Evolutionary conservation across 2,888 invertebrate genomes (phyloP).

Genomic region (Chymomyza fuscimana): DNA sequence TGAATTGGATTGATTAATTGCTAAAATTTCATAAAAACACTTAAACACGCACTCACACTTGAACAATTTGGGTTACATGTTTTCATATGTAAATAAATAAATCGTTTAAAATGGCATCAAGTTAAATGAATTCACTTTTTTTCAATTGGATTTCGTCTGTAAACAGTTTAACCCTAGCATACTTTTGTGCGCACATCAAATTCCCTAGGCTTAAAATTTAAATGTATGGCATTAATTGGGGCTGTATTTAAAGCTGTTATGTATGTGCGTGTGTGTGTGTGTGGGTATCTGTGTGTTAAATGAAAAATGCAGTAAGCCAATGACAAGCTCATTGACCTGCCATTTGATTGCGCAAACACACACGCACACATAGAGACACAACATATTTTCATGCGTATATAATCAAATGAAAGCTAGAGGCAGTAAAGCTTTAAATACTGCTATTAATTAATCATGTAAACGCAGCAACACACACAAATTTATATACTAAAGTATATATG

Average conservation of each 20-base stretch:
- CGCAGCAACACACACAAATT: conserved; percentile 17
- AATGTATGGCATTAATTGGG: not conserved
- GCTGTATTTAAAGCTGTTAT: not conserved
- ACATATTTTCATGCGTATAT: conserved; percentile 54
- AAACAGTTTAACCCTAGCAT: conserved; percentile 4
- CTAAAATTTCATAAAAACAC: conserved; percentile 26
- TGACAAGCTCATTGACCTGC: conserved; percentile 53
- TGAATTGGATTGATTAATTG: conserved; percentile 54
- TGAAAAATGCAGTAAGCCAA: conserved; percentile 57
- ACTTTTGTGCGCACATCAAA: conserved; percentile 28
- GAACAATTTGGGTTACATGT: not conserved
- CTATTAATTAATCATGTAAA: conserved; percentile 71
- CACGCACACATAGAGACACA: not conserved
- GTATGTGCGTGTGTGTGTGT: conserved; percentile 19
- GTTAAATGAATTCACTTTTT: not conserved
- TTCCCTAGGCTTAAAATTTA: conserved; percentile 11
- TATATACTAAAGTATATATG: conserved; percentile 7
- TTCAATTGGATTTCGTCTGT: not conserved
- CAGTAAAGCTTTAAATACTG: conserved; percentile 72
- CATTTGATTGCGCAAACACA: conserved; percentile 39
- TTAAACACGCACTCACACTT: not conserved
- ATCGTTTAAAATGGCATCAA: not conserved
- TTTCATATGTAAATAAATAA: not conserved
- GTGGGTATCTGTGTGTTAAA: conserved; percentile 12
- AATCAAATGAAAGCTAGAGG: conserved; percentile 75